Percentiles rank a stretch among this genome's conserved stretches.
Conservation (phyloP, 2,113 vertebrate genomes). For the Morone saxatilis region DNA sequence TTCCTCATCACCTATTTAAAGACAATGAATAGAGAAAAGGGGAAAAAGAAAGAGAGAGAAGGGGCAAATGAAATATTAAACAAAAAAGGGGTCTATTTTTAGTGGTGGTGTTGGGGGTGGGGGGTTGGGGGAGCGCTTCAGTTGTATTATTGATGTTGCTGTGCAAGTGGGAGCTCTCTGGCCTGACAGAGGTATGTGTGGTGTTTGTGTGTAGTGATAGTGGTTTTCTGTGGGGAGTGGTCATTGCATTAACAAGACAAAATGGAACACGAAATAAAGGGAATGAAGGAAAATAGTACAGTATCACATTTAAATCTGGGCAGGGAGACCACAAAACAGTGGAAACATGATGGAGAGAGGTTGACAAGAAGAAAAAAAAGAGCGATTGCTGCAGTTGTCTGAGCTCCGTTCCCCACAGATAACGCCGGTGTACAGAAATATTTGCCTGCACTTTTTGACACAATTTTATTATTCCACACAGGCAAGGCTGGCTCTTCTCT, state of each 20-base stretch:
- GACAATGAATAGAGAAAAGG: constrained; percentile 46
- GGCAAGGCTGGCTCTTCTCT: constrained; percentile 45
- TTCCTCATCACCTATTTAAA: constrained; percentile 62
- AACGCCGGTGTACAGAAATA: constrained; percentile 47
- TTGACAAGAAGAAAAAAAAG: neutral
- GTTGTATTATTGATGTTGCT: constrained; percentile 83
- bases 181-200: constrained; percentile 46
- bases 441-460: constrained; percentile 65
- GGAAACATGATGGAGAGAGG: neutral
- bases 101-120: constrained; percentile 20
- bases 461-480: constrained; percentile 69
- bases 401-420: constrained; percentile 43
- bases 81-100: constrained; percentile 77
- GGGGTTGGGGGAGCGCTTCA: constrained; percentile 35
- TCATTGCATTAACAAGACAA: constrained; percentile 57
- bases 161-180: constrained; percentile 58
- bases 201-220: neutral
- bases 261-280: constrained; percentile 20
- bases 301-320: constrained; percentile 36
- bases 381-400: constrained; percentile 35
- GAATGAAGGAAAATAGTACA: neutral
- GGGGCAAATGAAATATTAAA: constrained; percentile 82
- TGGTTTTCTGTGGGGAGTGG: constrained; percentile 42
- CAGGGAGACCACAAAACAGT: constrained; percentile 10
- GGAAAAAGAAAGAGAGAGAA: constrained; percentile 47